phyloP scores from a whole-genome alignment of 2,113 vertebrate genomes.

The Microcebus lehilahytsara region DNA sequence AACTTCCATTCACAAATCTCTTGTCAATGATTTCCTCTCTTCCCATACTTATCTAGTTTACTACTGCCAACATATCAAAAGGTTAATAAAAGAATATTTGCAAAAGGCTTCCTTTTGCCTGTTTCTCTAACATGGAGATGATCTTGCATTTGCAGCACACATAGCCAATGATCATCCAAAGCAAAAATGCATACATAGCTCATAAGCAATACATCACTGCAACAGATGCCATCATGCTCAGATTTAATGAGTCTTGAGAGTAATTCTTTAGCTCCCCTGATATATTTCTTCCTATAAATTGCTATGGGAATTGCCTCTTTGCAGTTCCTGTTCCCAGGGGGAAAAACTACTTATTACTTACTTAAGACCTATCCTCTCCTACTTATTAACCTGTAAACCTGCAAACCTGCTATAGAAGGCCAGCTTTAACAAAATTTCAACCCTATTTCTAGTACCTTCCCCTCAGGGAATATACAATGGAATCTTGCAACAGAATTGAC shows the following conservation, averaged over 20 bases:
- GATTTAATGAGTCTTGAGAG: slow-evolving; percentile 27
- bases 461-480: neutral
- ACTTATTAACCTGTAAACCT: neutral
- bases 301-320: slow-evolving; percentile 8
- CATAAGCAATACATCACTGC: neutral
- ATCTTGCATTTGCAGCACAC: neutral
- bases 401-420: neutral
- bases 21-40: no score
- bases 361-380: neutral
- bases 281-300: slow-evolving; percentile 34
- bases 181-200: neutral
- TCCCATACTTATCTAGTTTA: no score
- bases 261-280: slow-evolving; percentile 25
- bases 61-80: no score
- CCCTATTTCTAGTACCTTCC: neutral
- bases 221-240: neutral
- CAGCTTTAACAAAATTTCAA: neutral
- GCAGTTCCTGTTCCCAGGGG: neutral
- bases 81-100: no score
- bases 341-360: slow-evolving; percentile 3
- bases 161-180: neutral
- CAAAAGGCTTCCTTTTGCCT: neutral
- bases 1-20: no score
- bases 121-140: neutral
- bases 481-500: neutral